Evolutionary conservation across 2,113 vertebrate species (phyloP).

Genomic region (Saguinus midas): DNA sequence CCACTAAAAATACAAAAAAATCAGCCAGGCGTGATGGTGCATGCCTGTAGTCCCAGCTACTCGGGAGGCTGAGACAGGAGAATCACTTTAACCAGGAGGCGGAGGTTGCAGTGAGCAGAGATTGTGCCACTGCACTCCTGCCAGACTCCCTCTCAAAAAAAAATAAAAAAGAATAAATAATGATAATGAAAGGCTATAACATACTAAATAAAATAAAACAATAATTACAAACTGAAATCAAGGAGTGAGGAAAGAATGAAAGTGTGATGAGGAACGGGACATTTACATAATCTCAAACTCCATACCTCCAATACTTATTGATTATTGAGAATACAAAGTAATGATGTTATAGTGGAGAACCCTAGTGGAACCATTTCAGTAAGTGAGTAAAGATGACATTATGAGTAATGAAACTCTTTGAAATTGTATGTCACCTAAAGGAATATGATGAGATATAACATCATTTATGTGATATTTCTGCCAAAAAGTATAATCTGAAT

Average conservation of each 20-base stretch:
- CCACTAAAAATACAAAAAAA: too few species aligned
- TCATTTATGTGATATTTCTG: not conserved
- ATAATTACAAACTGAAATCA: not conserved
- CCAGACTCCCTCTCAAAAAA: too few species aligned
- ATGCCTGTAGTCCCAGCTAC: too few species aligned
- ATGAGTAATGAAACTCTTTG: not conserved
- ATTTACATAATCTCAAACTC: not conserved
- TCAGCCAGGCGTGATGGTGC: too few species aligned
- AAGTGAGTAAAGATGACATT: not conserved
- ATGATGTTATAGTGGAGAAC: not conserved
- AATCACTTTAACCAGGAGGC: too few species aligned
- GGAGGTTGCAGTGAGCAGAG: too few species aligned
- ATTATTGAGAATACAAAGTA: not conserved
- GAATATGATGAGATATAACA: not conserved
- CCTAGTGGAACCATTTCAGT: not conserved
- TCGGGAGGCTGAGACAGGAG: too few species aligned
- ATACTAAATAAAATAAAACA: not conserved
- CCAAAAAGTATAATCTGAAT: not conserved
- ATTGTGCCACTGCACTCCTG: too few species aligned
- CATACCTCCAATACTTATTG: not conserved
- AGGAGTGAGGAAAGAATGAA: not conserved
- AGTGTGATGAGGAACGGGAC: not conserved
- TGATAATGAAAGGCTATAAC: not conserved
- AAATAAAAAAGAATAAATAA: not conserved
- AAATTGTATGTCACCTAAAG: not conserved